phyloP scores from a whole-genome alignment of 2,888 invertebrate genomes.

The Chironomus riparius region DNA sequence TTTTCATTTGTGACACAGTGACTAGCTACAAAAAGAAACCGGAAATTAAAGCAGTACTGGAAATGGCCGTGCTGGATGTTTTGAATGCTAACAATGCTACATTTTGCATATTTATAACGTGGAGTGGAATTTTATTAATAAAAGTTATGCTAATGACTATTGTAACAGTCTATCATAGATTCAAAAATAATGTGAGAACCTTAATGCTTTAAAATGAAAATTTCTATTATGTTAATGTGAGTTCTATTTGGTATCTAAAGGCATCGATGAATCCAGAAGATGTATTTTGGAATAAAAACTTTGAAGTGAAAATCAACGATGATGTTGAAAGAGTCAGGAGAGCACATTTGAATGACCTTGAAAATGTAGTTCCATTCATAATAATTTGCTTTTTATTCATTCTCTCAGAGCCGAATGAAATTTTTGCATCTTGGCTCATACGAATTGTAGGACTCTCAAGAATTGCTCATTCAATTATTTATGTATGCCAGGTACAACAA shows the following conservation, averaged over 20 bases:
- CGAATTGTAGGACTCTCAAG: conserved; percentile 44
- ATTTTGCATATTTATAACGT: conserved; percentile 16
- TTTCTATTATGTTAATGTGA: neutral
- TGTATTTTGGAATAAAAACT: neutral
- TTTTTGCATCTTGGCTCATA: conserved; percentile 43
- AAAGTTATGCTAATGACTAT: conserved; percentile 9
- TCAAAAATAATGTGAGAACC: conserved; percentile 18
- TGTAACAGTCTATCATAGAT: conserved; percentile 12
- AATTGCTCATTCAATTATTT: conserved; percentile 48
- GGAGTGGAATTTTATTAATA: conserved; percentile 15
- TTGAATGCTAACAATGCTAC: conserved; percentile 7
- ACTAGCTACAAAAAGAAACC: neutral
- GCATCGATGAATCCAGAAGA: conserved; percentile 23
- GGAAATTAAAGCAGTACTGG: neutral
- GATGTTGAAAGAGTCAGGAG: conserved; percentile 38
- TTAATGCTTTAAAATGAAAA: neutral
- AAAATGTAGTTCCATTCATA: conserved; percentile 51
- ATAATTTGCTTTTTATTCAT: conserved; percentile 46
- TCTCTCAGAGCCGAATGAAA: conserved; percentile 41
- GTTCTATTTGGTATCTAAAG: neutral
- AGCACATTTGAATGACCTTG: conserved; percentile 53
- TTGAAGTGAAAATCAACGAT: conserved; percentile 20
- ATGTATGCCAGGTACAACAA: conserved; percentile 46
- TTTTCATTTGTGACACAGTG: too few relatives aligned
- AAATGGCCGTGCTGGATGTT: conserved; percentile 10